These are phyloP conservation scores for Xestoiulus laeticollis DNA, from an alignment of 2,888 invertebrate species.

Conservation along the genomic window DNA sequence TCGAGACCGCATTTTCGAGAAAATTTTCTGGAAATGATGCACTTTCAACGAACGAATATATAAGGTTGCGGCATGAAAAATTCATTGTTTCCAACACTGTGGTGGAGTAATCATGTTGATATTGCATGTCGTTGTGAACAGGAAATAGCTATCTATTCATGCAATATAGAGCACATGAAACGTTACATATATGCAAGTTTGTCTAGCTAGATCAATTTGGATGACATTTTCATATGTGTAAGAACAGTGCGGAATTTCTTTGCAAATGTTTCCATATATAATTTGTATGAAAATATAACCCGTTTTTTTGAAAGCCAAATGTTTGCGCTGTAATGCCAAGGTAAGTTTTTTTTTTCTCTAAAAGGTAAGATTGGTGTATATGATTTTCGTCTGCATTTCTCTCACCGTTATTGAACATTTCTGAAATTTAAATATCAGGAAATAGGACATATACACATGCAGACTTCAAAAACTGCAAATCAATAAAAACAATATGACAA, in stretches of 20 bases:
- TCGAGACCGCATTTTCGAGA: constrained; percentile 12
- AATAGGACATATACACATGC: background rate
- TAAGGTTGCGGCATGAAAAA: background rate
- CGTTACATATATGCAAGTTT: constrained; percentile 14
- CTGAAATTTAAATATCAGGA: background rate
- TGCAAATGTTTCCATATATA: background rate
- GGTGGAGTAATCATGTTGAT: constrained; percentile 39
- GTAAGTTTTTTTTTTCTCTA: background rate
- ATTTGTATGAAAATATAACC: constrained; percentile 24
- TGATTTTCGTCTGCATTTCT: constrained; percentile 20
- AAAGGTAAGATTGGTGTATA: constrained; percentile 27
- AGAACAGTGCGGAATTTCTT: background rate
- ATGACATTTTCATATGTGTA: constrained; percentile 27
- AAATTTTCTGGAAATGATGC: background rate
- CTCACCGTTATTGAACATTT: background rate
- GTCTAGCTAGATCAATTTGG: constrained; percentile 36
- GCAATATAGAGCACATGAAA: constrained; percentile 39
- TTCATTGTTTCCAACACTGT: constrained; percentile 28
- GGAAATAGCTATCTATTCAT: background rate
- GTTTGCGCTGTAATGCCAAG: background rate
- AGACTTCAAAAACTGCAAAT: too few relatives aligned
- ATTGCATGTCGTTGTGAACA: constrained; percentile 34
- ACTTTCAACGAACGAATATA: background rate
- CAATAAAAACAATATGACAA: background rate
- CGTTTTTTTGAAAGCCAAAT: background rate